Evolutionary conservation across 92 coral and sea anemone species (phyloP).

Genomic region (Phymanthus crucifer): DNA sequence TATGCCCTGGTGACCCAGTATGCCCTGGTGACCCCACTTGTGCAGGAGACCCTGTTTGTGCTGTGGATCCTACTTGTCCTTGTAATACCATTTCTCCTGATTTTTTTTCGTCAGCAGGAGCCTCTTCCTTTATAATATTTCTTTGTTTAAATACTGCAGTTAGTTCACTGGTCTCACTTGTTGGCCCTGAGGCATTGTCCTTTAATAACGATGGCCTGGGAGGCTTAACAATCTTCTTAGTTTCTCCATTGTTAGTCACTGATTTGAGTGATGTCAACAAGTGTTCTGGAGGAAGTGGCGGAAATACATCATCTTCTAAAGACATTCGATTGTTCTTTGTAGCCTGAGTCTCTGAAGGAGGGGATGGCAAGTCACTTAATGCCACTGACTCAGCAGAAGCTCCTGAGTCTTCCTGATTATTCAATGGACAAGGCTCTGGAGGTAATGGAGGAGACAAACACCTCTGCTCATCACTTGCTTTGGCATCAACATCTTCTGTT

Average conservation of each 20-base stretch:
- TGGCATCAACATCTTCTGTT: conserved; percentile 4
- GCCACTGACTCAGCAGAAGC: background rate
- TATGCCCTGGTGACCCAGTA: too few species aligned
- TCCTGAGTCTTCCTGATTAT: background rate
- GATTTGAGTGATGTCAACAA: background rate
- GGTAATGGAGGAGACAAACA: background rate
- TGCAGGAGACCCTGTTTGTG: background rate
- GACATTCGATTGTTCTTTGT: conserved; percentile 13
- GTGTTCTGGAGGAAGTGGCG: conserved; percentile 26
- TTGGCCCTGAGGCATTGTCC: background rate
- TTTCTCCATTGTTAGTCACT: background rate
- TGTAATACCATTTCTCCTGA: background rate
- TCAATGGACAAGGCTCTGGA: background rate
- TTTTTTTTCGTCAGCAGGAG: background rate
- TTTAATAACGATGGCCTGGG: conserved; percentile 19
- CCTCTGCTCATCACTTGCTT: background rate
- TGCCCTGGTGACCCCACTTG: background rate
- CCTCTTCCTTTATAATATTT: background rate
- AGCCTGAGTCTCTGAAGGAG: background rate
- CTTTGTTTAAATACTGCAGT: background rate
- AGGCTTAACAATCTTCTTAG: conserved; percentile 7
- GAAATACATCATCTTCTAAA: conserved; percentile 35
- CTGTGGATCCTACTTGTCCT: background rate
- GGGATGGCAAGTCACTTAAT: conserved; percentile 13
- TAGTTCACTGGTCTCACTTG: background rate